Evolutionary conservation across 2,797 vertebrate genomes (phyloP), one percentile per base, ranked within the genome.

Genomic region (Neomorphus geoffroyi): DNA sequence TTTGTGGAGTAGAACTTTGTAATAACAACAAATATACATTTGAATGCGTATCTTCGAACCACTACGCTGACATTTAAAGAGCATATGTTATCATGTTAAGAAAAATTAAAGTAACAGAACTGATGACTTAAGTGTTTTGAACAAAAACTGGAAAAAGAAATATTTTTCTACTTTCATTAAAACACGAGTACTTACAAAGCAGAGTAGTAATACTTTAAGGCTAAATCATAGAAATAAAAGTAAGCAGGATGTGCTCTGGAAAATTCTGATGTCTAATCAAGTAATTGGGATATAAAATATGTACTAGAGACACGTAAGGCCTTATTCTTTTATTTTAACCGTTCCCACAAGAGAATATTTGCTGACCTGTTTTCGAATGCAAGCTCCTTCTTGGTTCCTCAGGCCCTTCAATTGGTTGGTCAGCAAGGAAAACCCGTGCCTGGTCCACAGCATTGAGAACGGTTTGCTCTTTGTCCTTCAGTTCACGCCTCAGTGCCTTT

Each of bases 391-490:
- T 98, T 27, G 99, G 99, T 71, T 99, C 99, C 95, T 99, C 99
- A 0, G 99, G 99, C 18, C 98, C 99, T 94, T 99, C 99, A 51
- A 99, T 99, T 37, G 99, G 99, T 90, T 99, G 99, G 95, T 99
- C 99, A 54, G 99, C 99, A 46, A 99, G 98, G 96, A 99, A 99
- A 88, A 98, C 97, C 61, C 98, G 98, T 35, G 99, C 99, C 96
- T 99, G 99, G 95, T 99, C 99, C 96, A 99, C 96, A 41, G 99
- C 98, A 16, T 94, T 98, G 93, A 99, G 96, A 95, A 99, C 96
- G 16, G 98, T 95, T 82, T 98, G 98, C 70, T 99, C 99, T 32
- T 98, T 99, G 58, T 99, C 99, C 96, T 99, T 99, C 96, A 99
- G 96, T 78, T 99, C 99, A 53, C 98, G 98, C 79, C 97, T 98